A percentile compares a stretch with the other conserved stretches of the same genome.
Conservation (phyloP, 1,140 invertebrate species). For the Tetramorium simillimum region DNA sequence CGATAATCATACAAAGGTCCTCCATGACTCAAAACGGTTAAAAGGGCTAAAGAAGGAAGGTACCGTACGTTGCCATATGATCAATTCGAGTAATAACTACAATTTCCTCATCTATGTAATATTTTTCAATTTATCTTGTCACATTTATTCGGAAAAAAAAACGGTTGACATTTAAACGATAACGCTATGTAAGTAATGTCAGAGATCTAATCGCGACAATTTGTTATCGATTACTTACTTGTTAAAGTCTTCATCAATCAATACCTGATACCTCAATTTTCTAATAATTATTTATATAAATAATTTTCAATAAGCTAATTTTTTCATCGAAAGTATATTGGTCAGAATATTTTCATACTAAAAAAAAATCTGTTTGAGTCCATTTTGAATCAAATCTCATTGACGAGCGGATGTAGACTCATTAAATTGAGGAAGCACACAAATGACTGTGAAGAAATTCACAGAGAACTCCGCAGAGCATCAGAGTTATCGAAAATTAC, state of each 20-base stretch:
- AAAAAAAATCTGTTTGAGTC: neutral
- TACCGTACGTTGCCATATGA: neutral
- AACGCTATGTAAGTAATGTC: conserved; percentile 47
- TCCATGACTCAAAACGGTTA: conserved; percentile 57
- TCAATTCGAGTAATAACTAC: conserved; percentile 4
- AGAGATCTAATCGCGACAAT: conserved; percentile 46
- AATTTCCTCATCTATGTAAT: neutral
- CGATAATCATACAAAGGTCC: conserved; percentile 74
- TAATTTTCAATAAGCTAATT: neutral
- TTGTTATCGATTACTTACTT: neutral
- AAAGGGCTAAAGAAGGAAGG: conserved; percentile 38
- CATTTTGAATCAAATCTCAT: neutral
- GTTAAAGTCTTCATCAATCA: conserved; percentile 40
- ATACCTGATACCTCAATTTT: neutral
- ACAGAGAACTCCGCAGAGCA: conserved; percentile 1
- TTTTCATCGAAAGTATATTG: neutral
- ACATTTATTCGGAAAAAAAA: neutral
- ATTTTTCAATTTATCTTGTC: neutral
- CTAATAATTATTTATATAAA: conserved; percentile 9
- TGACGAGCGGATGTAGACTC: conserved; percentile 14
- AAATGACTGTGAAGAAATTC: conserved; percentile 3
- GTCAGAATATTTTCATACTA: neutral
- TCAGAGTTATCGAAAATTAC: conserved; percentile 58
- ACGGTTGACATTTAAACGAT: neutral
- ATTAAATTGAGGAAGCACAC: conserved; percentile 10